Conservation (phyloP, 1,140 invertebrate genomes). For the Musca vetustissima region DNA sequence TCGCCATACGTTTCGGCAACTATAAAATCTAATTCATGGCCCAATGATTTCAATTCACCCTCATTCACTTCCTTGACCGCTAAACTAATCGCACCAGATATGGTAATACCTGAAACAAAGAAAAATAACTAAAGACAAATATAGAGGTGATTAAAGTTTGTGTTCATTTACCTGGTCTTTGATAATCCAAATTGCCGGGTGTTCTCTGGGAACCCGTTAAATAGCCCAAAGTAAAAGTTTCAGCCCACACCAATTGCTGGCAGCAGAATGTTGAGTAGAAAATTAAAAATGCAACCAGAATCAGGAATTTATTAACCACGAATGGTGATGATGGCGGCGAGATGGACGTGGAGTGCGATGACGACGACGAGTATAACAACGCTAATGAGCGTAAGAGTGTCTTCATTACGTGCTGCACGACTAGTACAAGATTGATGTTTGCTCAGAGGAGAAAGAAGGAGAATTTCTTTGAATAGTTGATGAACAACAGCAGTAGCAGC, state of each 20-base stretch:
- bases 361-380: constrained; percentile 22
- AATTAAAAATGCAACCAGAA: constrained; percentile 14
- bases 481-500: too few species aligned
- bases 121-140: not conserved
- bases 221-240: constrained; percentile 66
- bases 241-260: constrained; percentile 32
- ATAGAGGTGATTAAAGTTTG: not conserved
- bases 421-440: not conserved
- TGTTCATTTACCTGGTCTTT: constrained; percentile 64
- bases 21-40: constrained; percentile 75
- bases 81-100: constrained; percentile 80
- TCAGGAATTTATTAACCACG: not conserved
- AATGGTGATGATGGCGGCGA: too few species aligned
- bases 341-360: not conserved
- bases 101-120: constrained; percentile 40
- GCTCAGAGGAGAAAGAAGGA: too few species aligned
- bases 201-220: constrained; percentile 75
- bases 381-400: constrained; percentile 24
- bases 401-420: constrained; percentile 27
- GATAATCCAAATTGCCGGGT: constrained; percentile 75
- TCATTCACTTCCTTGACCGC: constrained; percentile 73
- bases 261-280: not conserved
- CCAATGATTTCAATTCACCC: constrained; percentile 62
- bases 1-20: constrained; percentile 91
- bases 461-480: too few species aligned